phyloP scores from a whole-genome alignment of 2,888 invertebrate genomes.

The Nephrotoma appendiculata region DNA sequence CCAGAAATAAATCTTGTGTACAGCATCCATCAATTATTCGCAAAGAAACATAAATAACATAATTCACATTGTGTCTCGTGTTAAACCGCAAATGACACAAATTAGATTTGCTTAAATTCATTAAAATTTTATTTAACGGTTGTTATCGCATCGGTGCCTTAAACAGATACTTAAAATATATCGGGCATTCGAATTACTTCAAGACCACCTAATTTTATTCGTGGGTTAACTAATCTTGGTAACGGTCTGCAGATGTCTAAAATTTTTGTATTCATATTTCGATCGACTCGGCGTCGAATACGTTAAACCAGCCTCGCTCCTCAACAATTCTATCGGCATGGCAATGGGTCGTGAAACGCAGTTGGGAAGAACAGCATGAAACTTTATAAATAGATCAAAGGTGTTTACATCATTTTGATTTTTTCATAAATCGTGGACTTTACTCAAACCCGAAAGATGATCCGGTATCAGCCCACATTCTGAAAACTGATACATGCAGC shows the following conservation, averaged over 20 bases:
- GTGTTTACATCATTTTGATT: not conserved
- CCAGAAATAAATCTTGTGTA: too few relatives aligned
- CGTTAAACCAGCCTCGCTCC: not conserved
- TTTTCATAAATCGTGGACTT: not conserved
- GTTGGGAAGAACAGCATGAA: not conserved
- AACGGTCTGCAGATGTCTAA: not conserved
- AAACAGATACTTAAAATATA: not conserved
- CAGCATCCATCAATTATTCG: too few relatives aligned
- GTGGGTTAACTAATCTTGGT: not conserved
- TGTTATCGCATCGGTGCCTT: not conserved
- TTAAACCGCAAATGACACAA: too few relatives aligned
- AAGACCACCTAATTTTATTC: not conserved
- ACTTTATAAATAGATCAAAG: not conserved
- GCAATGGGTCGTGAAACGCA: not conserved
- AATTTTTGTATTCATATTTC: not conserved
- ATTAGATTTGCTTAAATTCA: too few relatives aligned
- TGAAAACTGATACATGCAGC: too few relatives aligned
- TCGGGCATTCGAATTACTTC: not conserved
- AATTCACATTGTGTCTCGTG: too few relatives aligned
- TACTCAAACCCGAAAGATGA: not conserved
- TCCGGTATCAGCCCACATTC: not conserved
- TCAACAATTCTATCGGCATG: not conserved
- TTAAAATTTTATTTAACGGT: not conserved
- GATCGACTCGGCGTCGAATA: not conserved
- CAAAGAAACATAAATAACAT: too few relatives aligned